A percentile compares a stretch with the other conserved stretches of the same genome.
These are phyloP conservation scores for Willisornis vidua DNA, from an alignment of 2,113 vertebrate genomes.

Conservation along the genomic window DNA sequence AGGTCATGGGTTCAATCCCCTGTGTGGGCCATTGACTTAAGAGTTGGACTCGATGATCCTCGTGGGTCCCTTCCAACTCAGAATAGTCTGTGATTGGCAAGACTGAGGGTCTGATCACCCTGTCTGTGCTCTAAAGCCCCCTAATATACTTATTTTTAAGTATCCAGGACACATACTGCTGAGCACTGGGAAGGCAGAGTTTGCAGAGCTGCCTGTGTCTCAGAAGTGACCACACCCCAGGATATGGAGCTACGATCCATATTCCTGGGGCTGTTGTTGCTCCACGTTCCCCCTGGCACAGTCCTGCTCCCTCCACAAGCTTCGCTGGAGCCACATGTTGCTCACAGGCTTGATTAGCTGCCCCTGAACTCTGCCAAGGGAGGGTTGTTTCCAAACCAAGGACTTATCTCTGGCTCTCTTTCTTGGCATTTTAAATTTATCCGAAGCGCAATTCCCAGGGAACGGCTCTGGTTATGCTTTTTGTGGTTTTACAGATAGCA, in stretches of 20 bases:
- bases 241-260: not conserved
- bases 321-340: not conserved
- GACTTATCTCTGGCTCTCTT: not conserved
- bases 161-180: not conserved
- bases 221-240: not conserved
- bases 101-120: not conserved
- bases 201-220: not conserved
- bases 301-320: not conserved
- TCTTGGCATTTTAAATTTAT: not conserved
- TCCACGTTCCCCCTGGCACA: not conserved
- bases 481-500: not conserved
- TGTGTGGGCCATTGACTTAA: no score
- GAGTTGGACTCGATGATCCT: no score
- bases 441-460: rapidly evolving
- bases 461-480: not conserved
- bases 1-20: no score
- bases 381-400: not conserved
- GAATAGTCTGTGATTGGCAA: not conserved
- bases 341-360: not conserved
- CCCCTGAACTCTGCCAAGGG: not conserved
- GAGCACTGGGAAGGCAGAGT: not conserved
- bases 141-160: not conserved
- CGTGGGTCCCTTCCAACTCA: no score
- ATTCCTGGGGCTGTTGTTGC: not conserved
- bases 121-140: not conserved